Evolutionary conservation across 2,888 invertebrate genomes (phyloP).

Genomic region (Agrotis segetum): DNA sequence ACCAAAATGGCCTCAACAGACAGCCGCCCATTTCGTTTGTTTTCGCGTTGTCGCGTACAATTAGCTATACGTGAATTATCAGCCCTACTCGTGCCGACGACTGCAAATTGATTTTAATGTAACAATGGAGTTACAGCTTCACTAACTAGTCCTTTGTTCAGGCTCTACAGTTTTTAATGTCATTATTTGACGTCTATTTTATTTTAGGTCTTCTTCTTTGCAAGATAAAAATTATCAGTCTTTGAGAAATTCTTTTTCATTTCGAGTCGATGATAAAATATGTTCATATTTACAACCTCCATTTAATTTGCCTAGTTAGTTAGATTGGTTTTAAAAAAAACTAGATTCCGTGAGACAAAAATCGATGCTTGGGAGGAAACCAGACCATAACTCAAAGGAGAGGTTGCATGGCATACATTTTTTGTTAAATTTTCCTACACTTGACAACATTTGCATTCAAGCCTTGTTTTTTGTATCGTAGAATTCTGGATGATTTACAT

Average conservation of each 20-base stretch:
- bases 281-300: too few relatives aligned
- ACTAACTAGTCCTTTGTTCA: slow-evolving; percentile 52
- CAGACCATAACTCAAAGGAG: too few relatives aligned
- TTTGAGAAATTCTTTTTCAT: not conserved
- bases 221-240: not conserved
- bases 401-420: too few relatives aligned
- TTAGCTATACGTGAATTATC: slow-evolving; percentile 75
- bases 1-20: slow-evolving; percentile 36
- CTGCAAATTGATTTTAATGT: slow-evolving; percentile 57
- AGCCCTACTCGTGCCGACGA: slow-evolving; percentile 54
- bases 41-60: slow-evolving; percentile 73
- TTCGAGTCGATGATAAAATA: too few relatives aligned
- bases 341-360: too few relatives aligned
- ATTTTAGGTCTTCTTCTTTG: not conserved
- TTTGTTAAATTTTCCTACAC: too few relatives aligned
- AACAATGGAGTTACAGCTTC: slow-evolving; percentile 46
- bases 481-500: too few relatives aligned
- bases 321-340: too few relatives aligned
- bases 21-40: slow-evolving; percentile 67
- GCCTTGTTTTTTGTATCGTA: too few relatives aligned
- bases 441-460: too few relatives aligned
- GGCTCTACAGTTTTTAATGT: slow-evolving; percentile 18
- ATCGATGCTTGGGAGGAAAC: too few relatives aligned
- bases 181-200: slow-evolving; percentile 20
- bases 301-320: too few relatives aligned